These are phyloP conservation scores for Mercenaria mercenaria DNA, from an alignment of 1,140 invertebrate genomes.

Conservation along the genomic window DNA sequence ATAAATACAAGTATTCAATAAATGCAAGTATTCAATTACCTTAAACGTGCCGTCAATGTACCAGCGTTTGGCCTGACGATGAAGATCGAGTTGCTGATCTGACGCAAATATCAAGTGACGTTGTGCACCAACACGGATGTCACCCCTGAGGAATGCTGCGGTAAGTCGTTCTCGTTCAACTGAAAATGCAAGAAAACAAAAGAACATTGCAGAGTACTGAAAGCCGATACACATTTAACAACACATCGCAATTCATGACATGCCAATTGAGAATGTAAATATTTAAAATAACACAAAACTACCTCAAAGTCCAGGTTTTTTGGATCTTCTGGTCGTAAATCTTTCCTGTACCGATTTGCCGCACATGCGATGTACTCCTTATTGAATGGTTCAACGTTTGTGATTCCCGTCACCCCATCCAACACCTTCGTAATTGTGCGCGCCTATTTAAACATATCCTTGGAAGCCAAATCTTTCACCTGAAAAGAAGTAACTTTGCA, in stretches of 20 bases:
- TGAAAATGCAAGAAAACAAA: background rate
- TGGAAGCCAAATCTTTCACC: no score
- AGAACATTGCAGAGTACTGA: no score
- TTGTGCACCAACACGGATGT: background rate
- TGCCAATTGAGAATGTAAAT: background rate
- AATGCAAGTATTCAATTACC: no score
- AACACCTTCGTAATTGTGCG: background rate
- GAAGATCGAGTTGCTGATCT: background rate
- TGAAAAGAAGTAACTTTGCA: no score
- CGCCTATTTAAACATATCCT: no score
- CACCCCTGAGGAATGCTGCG: background rate
- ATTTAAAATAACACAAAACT: background rate
- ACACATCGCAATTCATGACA: background rate
- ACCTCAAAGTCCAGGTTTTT: background rate
- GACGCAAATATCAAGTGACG: background rate
- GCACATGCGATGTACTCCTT: background rate
- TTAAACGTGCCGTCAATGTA: background rate
- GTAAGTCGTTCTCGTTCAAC: background rate
- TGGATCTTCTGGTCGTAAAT: background rate
- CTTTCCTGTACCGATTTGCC: background rate
- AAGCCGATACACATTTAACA: background rate
- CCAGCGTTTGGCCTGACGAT: background rate
- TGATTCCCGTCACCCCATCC: background rate
- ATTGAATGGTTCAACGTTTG: background rate
- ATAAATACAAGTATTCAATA: no score